Base-by-base conservation (phyloP, 1,140 invertebrate genomes). In the Halictus rubicundus region DNA sequence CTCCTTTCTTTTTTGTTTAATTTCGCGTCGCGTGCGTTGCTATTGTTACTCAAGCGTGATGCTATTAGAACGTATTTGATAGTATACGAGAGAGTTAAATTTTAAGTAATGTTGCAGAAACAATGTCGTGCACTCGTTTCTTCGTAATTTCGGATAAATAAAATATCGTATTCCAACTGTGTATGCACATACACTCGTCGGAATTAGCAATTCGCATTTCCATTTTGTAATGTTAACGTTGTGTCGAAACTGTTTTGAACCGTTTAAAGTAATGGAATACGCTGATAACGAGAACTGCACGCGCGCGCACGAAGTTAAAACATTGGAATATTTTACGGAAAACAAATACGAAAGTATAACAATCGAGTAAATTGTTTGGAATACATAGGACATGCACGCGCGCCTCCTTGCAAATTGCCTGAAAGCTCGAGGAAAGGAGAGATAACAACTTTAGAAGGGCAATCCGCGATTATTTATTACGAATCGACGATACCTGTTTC, bases 401-500 rank as follows among this genome's bases (percentile, higher is more conserved):
- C 27, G 16, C 27, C 21, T 9, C 23, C 42, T 8, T 8, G 16
- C 14, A 14, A 60, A 60, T 12, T 2, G 1, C 37, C 21, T 6
- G 14, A 14, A 23, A 39, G 0, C 19, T 23, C 10, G 3, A 46
- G 7, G 16, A 16, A 66, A 54, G 23, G 23, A 16, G 21, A 14
- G 66, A 57, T 57, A 42, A 76, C 14, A 42, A 76, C 14, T 4
- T 19, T 68, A n/a, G 32, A 52, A 59, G 39, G n/a, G 14, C 16
- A 12, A 19, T 8, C 4, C 5, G 37, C 3, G 21, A 14, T 46
- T 76, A 59, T 59, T 76, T 68, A 68, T 68, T 46, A 25, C 0
- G n/a, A 68, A 69, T 46, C 46, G 21, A 4, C n/a, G 9, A 72
- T 64, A 71, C 60, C 32, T 52, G n/a, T 61, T 37, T 10, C 14